Evolutionary conservation across 2,888 invertebrate genomes (phyloP).

Genomic region (Ichneumoninae sp.): DNA sequence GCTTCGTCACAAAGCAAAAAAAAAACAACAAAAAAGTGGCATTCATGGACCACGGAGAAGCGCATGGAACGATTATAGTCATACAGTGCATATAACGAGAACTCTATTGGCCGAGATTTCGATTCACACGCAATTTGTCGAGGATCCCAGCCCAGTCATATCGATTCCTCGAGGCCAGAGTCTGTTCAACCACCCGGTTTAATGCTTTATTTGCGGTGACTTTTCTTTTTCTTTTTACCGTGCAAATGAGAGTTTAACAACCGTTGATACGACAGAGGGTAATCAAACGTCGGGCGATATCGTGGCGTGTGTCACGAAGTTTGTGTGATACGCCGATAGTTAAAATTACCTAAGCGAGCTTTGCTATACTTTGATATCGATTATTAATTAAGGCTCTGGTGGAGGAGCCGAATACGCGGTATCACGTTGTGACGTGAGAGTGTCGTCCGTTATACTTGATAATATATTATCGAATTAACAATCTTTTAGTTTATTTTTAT

Average conservation of each 20-base stretch:
- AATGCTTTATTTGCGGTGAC: neutral
- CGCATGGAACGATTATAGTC: neutral
- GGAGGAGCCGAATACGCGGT: neutral
- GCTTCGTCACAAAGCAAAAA: neutral
- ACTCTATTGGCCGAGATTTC: slow-evolving; percentile 1
- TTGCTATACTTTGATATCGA: neutral
- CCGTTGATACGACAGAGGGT: neutral
- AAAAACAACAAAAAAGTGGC: neutral
- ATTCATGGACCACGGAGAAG: neutral
- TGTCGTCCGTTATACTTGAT: neutral
- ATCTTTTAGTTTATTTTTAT: neutral
- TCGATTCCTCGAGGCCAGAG: neutral
- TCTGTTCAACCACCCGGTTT: neutral
- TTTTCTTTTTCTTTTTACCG: neutral
- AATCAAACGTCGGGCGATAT: neutral
- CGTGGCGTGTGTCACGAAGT: neutral
- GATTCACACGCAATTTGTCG: slow-evolving; percentile 12
- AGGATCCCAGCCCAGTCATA: neutral
- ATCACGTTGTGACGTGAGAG: neutral
- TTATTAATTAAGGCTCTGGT: neutral
- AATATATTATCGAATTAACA: neutral
- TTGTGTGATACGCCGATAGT: neutral
- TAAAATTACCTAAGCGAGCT: neutral
- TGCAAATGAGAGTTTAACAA: slow-evolving; percentile 8
- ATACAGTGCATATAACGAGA: neutral